These are phyloP conservation scores for Troilus luridus DNA, from an alignment of 2,888 invertebrate species.

Conservation along the genomic window DNA sequence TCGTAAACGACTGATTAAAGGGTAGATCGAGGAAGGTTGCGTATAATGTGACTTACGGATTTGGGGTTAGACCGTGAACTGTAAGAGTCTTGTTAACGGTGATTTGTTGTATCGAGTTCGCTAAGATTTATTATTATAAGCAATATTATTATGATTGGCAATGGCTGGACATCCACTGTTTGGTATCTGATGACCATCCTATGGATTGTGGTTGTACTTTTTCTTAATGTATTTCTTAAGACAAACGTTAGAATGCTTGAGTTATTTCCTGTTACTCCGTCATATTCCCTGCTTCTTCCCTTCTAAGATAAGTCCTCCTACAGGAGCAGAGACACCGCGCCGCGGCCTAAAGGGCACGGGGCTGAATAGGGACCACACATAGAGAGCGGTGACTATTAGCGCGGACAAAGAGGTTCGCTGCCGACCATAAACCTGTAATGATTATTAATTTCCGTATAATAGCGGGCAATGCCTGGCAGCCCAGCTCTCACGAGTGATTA, in stretches of 20 bases:
- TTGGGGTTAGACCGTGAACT: no score
- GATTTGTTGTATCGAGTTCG: no score
- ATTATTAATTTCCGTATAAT: conserved; percentile 64
- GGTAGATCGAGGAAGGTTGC: no score
- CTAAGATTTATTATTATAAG: no score
- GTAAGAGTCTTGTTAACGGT: no score
- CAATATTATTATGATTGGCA: no score
- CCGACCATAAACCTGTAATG: conserved; percentile 65
- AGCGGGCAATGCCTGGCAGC: conserved; percentile 53
- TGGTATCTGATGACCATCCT: no score
- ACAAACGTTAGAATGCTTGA: neutral
- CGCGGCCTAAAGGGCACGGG: neutral
- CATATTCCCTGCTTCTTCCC: neutral
- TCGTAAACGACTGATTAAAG: no score
- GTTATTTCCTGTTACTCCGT: neutral
- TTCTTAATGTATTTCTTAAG: neutral
- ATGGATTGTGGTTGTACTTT: no score
- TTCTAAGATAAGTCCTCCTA: neutral
- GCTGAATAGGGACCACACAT: conserved; percentile 60
- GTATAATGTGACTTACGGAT: no score
- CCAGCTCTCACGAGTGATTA: conserved; percentile 36
- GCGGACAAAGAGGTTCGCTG: conserved; percentile 63
- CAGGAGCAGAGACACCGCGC: conserved; percentile 15
- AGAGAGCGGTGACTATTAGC: conserved; percentile 45
- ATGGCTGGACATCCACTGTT: no score